Conservation (phyloP, 1,140 invertebrate genomes). For the Drosophila cardini region DNA sequence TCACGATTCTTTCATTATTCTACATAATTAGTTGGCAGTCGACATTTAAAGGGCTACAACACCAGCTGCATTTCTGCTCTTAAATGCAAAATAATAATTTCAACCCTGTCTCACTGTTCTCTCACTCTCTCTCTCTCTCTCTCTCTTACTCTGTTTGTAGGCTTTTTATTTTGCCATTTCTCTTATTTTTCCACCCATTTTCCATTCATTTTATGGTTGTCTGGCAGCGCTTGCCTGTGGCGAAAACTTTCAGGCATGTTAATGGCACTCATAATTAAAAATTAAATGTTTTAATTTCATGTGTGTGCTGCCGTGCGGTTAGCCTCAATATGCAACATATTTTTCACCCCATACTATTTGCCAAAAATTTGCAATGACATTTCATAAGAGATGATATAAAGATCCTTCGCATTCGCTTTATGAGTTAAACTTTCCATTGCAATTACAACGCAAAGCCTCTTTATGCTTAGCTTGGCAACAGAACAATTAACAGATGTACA, state of each 20-base stretch:
- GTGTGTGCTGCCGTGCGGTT: constrained; percentile 70
- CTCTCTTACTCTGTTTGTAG: background rate
- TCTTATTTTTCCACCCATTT: constrained; percentile 10
- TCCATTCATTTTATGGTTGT: constrained; percentile 57
- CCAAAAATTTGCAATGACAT: constrained; percentile 11
- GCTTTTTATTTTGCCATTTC: constrained; percentile 62
- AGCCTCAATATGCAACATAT: constrained; percentile 42
- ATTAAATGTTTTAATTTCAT: constrained; percentile 76
- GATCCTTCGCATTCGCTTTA: constrained; percentile 32
- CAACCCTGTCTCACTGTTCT: constrained; percentile 1
- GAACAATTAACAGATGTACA: constrained; percentile 52
- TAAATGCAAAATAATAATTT: constrained; percentile 76
- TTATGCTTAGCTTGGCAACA: constrained; percentile 10
- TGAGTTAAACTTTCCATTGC: constrained; percentile 57
- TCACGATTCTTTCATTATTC: constrained; percentile 45
- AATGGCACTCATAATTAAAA: constrained; percentile 81
- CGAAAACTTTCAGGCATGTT: constrained; percentile 73
- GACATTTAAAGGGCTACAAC: constrained; percentile 38
- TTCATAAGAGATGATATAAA: constrained; percentile 6
- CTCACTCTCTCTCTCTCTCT: too few species aligned
- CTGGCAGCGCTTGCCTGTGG: constrained; percentile 55
- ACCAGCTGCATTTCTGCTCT: constrained; percentile 24
- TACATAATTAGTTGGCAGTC: constrained; percentile 57
- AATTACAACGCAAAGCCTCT: constrained; percentile 39
- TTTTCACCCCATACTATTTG: background rate